Percentiles rank a stretch among this genome's conserved stretches.
Conservation (phyloP, 2,888 invertebrate genomes). For the Girardia tigrina region DNA sequence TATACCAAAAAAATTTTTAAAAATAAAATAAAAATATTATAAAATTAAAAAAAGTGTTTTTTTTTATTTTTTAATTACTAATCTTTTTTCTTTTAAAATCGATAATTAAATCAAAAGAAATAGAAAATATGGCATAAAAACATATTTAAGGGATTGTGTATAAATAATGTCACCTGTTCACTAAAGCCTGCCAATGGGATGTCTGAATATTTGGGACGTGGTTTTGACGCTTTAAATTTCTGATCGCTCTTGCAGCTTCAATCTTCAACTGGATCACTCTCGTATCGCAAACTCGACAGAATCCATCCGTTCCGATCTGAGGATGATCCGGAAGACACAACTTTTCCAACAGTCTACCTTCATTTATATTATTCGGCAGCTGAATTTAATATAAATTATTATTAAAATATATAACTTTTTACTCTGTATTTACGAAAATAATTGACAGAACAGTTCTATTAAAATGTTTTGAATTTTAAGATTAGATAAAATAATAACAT, state of each 20-base stretch:
- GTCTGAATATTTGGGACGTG: neutral
- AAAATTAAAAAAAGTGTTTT: neutral
- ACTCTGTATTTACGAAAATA: too few relatives aligned
- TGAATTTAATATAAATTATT: too few relatives aligned
- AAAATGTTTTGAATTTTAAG: too few relatives aligned
- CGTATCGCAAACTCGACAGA: slow-evolving; percentile 15
- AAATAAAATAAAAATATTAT: neutral
- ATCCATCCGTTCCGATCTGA: slow-evolving; percentile 6
- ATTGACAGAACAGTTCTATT: too few relatives aligned
- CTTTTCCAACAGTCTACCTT: neutral
- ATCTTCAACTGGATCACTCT: neutral
- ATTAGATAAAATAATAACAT: too few relatives aligned
- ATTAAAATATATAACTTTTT: too few relatives aligned
- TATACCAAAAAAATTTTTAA: neutral
- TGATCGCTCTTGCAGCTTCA: neutral
- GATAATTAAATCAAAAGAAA: neutral
- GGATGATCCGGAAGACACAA: slow-evolving; percentile 2
- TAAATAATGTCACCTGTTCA: neutral
- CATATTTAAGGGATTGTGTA: neutral
- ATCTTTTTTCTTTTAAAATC: neutral
- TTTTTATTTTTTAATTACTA: neutral
- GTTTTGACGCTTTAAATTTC: slow-evolving; percentile 7
- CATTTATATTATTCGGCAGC: neutral
- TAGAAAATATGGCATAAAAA: neutral
- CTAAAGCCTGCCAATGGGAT: neutral